Base-by-base conservation (phyloP, 2,888 invertebrate species). In the Eilema depressum region DNA sequence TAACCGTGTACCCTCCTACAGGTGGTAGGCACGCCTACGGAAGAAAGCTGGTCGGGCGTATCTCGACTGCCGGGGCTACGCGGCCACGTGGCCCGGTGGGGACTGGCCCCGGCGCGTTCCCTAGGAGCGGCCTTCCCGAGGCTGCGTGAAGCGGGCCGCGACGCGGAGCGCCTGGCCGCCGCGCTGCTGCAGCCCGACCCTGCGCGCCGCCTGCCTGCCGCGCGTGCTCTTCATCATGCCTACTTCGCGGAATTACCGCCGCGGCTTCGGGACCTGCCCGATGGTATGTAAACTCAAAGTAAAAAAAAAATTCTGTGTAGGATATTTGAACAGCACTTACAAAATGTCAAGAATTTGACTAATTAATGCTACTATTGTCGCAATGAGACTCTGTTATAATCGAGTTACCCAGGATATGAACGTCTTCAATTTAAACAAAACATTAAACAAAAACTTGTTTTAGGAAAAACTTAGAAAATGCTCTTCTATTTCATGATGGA, bases 11-110 rank as follows among this genome's bases (percentile, higher is more conserved):
- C 28, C 7, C 5, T 14, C 4, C 14, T 10, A 17, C 89, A 98
- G 97, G 97, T 99, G 84, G 96, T 99, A 83, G 99, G 99, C 80
- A 99, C 99, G 61, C 99, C 99, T 30, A 97, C 98, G 20, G 99
- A 99, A 92, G 97, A 98, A 81, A 98, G 97, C 85, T 99, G 99
- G 99, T 96, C 97, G 76, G 99, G 99, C 73, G 98, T 99, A 71
- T 97, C 97, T 68, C 97, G 97, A 82, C 96, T 98, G 86, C 98
- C 98, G 20, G 98, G 98, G 76, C 98, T 98, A 91, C 97, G 97
- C 86, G 96, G 97, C 83, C 97, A 98, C 95, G 86, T 90, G 82
- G 30, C 89, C 28, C 88, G 93, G 53, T 88, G 93, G 96, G 97
- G 97, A 86, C 96, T 96, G 89, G 97, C 97, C 93, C 96, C 97